A percentile compares a stretch with the other conserved stretches of the same genome.
Evolutionary conservation across 1,140 invertebrate species (phyloP).

Genomic region (Colletes gigas): DNA sequence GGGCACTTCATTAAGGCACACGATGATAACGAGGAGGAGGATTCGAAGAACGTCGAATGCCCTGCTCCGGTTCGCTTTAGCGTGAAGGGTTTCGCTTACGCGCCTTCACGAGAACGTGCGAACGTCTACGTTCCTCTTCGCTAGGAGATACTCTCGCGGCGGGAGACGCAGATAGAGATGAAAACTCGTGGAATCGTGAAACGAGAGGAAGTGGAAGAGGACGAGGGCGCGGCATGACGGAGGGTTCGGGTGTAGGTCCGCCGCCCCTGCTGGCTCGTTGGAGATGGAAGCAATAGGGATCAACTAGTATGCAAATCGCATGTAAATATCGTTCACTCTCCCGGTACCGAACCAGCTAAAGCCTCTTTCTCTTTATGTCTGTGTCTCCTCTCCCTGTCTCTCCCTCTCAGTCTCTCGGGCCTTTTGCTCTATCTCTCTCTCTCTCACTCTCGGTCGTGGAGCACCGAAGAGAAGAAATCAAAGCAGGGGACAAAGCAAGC

Average conservation of each 20-base stretch:
- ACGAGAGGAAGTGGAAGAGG: slow-evolving; percentile 43
- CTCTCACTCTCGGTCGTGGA: slow-evolving; percentile 52
- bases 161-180: slow-evolving; percentile 52
- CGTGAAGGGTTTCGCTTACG: slow-evolving; percentile 67
- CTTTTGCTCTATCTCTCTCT: slow-evolving; percentile 33
- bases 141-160: slow-evolving; percentile 27
- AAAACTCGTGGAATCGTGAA: slow-evolving; percentile 57
- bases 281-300: slow-evolving; percentile 82
- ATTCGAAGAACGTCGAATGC: slow-evolving; percentile 59
- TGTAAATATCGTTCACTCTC: slow-evolving; percentile 82
- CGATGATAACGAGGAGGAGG: slow-evolving; percentile 58
- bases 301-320: slow-evolving; percentile 82
- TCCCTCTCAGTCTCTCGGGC: slow-evolving; percentile 17
- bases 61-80: slow-evolving; percentile 57
- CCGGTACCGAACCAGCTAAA: slow-evolving; percentile 68
- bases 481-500: slow-evolving; percentile 78
- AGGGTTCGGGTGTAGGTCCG: slow-evolving; percentile 72
- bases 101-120: slow-evolving; percentile 48
- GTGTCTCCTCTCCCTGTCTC: slow-evolving; percentile 39
- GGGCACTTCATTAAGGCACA: slow-evolving; percentile 59
- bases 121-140: slow-evolving; percentile 40
- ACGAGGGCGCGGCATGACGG: slow-evolving; percentile 68
- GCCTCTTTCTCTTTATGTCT: slow-evolving; percentile 63
- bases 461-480: slow-evolving; percentile 78
- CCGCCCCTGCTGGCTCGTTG: slow-evolving; percentile 76